phyloP scores from a whole-genome alignment of 2,888 invertebrate genomes.

The Luperina testacea region DNA sequence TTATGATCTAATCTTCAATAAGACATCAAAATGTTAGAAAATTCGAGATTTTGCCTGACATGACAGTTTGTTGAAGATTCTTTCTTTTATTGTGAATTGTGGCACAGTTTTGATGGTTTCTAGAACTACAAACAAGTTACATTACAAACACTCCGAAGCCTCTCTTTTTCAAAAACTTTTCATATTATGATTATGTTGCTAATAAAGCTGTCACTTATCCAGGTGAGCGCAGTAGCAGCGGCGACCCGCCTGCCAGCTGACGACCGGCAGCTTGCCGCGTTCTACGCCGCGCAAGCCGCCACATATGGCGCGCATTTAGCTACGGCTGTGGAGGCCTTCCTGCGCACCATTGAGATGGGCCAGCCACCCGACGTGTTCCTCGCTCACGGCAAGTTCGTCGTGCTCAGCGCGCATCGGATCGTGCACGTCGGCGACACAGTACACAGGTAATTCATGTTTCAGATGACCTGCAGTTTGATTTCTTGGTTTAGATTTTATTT shows the following conservation, averaged over 20 bases:
- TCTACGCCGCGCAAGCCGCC: conserved; percentile 96
- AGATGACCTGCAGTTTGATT: background rate
- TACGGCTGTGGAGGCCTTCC: conserved; percentile 97
- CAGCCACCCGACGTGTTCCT: conserved; percentile 98
- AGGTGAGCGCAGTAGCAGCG: conserved; percentile 88
- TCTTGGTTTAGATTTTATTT: background rate
- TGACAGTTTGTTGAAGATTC: background rate
- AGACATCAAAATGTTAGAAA: background rate
- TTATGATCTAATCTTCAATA: background rate
- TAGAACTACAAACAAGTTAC: background rate
- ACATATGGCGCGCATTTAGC: conserved; percentile 96
- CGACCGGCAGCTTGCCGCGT: conserved; percentile 95
- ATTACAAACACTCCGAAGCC: background rate
- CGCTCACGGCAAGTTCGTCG: conserved; percentile 98
- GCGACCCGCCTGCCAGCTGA: conserved; percentile 92
- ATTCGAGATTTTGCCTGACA: background rate
- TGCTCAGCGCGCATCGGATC: conserved; percentile 97
- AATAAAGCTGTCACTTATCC: conserved; percentile 6
- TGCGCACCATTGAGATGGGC: conserved; percentile 97
- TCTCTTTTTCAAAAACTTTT: background rate
- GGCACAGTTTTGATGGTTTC: background rate
- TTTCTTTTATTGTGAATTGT: background rate
- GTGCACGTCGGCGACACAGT: conserved; percentile 98
- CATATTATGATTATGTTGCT: background rate
- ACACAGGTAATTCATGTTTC: conserved; percentile 86